phyloP scores from a whole-genome alignment of 2,797 vertebrate species.

The Catostomus latipinnis region DNA sequence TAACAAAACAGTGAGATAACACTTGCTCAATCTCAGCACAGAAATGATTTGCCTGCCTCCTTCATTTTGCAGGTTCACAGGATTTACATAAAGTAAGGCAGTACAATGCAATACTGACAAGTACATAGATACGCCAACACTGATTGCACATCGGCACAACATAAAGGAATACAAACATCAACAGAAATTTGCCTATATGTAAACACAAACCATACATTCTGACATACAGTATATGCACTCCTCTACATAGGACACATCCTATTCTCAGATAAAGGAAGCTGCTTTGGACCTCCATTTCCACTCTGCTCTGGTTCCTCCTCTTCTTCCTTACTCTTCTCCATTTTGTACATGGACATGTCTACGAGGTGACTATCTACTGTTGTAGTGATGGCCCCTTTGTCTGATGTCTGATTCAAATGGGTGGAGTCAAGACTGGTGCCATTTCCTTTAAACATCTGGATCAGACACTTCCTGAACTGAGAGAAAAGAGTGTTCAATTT shows the following conservation, averaged over 20 bases:
- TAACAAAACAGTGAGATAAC: too few species aligned
- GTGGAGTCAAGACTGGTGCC: slow-evolving; percentile 66
- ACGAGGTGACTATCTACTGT: slow-evolving; percentile 76
- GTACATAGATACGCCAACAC: slow-evolving; percentile 23
- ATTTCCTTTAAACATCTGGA: slow-evolving; percentile 82
- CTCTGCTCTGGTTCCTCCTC: slow-evolving; percentile 47
- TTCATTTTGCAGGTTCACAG: slow-evolving; percentile 1
- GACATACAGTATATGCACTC: slow-evolving; percentile 15
- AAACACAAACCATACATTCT: slow-evolving; percentile 31
- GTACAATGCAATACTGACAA: not conserved
- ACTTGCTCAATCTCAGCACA: not conserved
- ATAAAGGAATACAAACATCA: slow-evolving; percentile 3
- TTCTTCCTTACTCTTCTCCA: slow-evolving; percentile 50
- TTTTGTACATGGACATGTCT: slow-evolving; percentile 71
- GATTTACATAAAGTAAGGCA: not conserved
- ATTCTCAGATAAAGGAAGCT: slow-evolving; percentile 52
- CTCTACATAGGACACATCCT: slow-evolving; percentile 53
- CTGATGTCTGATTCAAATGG: slow-evolving; percentile 75
- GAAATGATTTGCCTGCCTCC: not conserved
- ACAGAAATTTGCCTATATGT: not conserved
- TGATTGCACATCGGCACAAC: slow-evolving; percentile 26
- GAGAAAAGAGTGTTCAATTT: slow-evolving; percentile 20
- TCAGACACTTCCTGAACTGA: slow-evolving; percentile 90
- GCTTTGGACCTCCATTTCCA: slow-evolving; percentile 42
- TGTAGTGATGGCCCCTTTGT: slow-evolving; percentile 71